Conservation (phyloP, 2,113 vertebrate species). For the Triplophysa tibetana region DNA sequence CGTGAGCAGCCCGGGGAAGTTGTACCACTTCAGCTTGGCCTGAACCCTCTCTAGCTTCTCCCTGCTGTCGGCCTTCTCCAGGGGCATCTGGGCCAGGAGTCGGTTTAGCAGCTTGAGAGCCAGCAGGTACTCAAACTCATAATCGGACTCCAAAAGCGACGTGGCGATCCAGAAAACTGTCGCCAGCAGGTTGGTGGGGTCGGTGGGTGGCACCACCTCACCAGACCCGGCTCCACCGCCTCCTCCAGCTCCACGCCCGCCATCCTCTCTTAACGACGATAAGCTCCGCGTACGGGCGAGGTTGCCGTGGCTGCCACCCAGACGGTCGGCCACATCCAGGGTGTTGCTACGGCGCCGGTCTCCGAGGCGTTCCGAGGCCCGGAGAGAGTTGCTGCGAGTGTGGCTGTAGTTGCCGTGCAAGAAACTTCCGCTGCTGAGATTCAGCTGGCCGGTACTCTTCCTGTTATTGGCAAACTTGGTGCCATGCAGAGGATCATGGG, state of each 20-base stretch:
- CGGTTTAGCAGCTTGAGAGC: conserved; percentile 94
- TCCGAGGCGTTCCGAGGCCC: conserved; percentile 80
- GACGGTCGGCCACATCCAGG: conserved; percentile 88
- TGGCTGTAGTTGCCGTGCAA: conserved; percentile 79
- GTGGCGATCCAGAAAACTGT: conserved; percentile 97
- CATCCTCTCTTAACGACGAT: conserved; percentile 89
- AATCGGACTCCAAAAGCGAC: conserved; percentile 94
- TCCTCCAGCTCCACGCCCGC: conserved; percentile 70
- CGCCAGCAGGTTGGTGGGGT: conserved; percentile 93
- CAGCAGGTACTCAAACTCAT: conserved; percentile 96
- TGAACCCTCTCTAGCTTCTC: conserved; percentile 91
- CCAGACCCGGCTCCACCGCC: conserved; percentile 59
- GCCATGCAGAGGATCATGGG: conserved; percentile 85
- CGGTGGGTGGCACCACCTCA: conserved; percentile 79
- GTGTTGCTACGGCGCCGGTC: conserved; percentile 94
- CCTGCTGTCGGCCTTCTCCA: conserved; percentile 90
- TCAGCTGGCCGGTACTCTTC: conserved; percentile 97
- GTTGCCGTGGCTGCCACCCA: conserved; percentile 85
- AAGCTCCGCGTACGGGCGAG: conserved; percentile 95
- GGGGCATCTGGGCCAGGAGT: conserved; percentile 90
- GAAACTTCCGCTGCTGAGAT: conserved; percentile 81
- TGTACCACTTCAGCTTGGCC: conserved; percentile 92
- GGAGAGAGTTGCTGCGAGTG: conserved; percentile 88
- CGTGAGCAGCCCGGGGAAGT: conserved; percentile 94
- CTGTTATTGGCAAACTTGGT: conserved; percentile 93